These are phyloP conservation scores for Andrena fulva DNA, from an alignment of 2,888 invertebrate species.

Conservation along the genomic window DNA sequence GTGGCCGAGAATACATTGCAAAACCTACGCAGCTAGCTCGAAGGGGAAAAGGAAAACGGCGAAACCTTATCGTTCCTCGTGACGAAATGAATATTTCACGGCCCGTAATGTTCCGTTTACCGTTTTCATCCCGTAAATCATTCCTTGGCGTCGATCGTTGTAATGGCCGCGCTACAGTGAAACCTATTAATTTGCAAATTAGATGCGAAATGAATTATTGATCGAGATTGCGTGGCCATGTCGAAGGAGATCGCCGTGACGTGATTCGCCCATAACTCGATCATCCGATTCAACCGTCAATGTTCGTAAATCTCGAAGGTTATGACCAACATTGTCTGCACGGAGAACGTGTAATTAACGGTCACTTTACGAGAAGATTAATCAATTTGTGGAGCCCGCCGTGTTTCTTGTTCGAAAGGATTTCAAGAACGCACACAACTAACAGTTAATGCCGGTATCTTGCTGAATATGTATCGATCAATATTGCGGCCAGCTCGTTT, in stretches of 20 bases:
- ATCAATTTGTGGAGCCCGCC: no score
- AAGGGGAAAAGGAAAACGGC: not conserved
- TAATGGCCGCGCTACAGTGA: conserved; percentile 11
- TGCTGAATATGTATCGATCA: not conserved
- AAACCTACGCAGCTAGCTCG: not conserved
- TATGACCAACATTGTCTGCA: not conserved
- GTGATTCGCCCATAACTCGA: conserved; percentile 15
- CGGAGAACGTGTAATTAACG: not conserved
- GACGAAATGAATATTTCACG: conserved; percentile 31
- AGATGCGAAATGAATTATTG: conserved; percentile 52
- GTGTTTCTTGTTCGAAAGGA: no score
- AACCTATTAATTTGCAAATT: conserved; percentile 53
- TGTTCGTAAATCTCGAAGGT: not conserved
- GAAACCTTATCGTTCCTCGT: not conserved
- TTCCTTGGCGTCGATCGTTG: conserved; percentile 28
- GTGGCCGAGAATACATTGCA: not conserved
- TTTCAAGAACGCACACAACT: no score
- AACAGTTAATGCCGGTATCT: no score
- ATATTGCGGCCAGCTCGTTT: not conserved
- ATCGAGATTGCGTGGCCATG: conserved; percentile 35
- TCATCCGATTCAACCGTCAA: not conserved
- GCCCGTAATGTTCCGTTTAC: conserved; percentile 17
- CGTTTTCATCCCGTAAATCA: conserved; percentile 33
- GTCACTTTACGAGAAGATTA: not conserved
- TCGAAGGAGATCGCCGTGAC: conserved; percentile 27